Conservation (phyloP, 1,140 invertebrate species). For the Drosophila rhopaloa region DNA sequence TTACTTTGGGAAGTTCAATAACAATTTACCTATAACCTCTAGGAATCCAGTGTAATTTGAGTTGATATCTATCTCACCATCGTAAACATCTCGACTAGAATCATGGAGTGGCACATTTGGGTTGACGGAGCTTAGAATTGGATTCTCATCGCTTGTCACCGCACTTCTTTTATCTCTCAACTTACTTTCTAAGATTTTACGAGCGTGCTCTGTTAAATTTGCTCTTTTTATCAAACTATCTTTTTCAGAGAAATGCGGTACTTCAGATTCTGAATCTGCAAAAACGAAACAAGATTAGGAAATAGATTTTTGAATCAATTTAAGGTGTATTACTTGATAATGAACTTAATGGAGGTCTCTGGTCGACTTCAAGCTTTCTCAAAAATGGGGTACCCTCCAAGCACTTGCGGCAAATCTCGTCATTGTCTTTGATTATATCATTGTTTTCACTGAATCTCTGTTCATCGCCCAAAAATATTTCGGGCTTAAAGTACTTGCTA, state of each 20-base stretch:
- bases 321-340: slow-evolving; percentile 33
- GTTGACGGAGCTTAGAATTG: slow-evolving; percentile 18
- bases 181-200: slow-evolving; percentile 73
- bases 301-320: background rate
- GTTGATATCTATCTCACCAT: slow-evolving; percentile 90
- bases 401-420: slow-evolving; percentile 67
- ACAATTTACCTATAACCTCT: slow-evolving; percentile 89
- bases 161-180: slow-evolving; percentile 62
- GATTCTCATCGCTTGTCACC: slow-evolving; percentile 33
- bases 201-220: slow-evolving; percentile 72
- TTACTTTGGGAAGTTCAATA: background rate
- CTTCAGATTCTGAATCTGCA: slow-evolving; percentile 30
- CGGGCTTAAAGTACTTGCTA: slow-evolving; percentile 86
- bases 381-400: slow-evolving; percentile 55
- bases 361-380: slow-evolving; percentile 24
- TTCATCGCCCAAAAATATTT: slow-evolving; percentile 89
- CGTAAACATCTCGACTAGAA: slow-evolving; percentile 84
- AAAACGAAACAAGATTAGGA: background rate
- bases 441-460: slow-evolving; percentile 63
- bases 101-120: slow-evolving; percentile 22
- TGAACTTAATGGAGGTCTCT: slow-evolving; percentile 21
- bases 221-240: slow-evolving; percentile 63
- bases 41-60: slow-evolving; percentile 93
- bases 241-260: slow-evolving; percentile 36
- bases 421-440: slow-evolving; percentile 62